Evolutionary conservation across 2,113 vertebrate species (phyloP).

Genomic region (Catharus minimus): DNA sequence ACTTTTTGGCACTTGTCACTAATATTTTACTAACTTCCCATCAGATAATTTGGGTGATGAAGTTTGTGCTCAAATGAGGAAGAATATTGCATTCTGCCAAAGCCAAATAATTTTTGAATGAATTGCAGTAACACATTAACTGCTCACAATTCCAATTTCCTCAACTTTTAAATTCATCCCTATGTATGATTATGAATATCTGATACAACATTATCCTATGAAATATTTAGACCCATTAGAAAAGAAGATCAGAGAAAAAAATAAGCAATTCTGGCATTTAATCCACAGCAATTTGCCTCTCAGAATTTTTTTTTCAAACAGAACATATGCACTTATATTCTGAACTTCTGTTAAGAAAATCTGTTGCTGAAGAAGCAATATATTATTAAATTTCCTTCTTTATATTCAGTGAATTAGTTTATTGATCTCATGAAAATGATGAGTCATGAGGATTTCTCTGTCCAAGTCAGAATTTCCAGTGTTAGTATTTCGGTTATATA

Average conservation of each 20-base stretch:
- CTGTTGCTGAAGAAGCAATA: neutral
- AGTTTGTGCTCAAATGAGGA: neutral
- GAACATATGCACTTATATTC: neutral
- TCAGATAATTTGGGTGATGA: neutral
- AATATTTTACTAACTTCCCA: neutral
- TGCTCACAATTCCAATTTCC: neutral
- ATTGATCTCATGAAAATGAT: neutral
- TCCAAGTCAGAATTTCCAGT: neutral
- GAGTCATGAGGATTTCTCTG: neutral
- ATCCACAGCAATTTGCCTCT: neutral
- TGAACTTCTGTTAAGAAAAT: neutral
- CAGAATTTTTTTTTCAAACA: neutral
- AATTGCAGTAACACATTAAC: neutral
- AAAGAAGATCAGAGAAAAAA: neutral
- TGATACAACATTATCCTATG: neutral
- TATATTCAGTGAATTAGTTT: neutral
- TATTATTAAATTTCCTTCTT: neutral
- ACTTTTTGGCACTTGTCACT: neutral
- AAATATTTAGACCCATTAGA: neutral
- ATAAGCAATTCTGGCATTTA: neutral
- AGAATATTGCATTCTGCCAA: neutral
- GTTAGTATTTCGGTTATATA: neutral
- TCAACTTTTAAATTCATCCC: neutral
- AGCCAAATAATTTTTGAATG: neutral
- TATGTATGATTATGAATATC: neutral